Conservation (phyloP, 2,113 vertebrate genomes). For the Porphyrio hochstetteri region DNA sequence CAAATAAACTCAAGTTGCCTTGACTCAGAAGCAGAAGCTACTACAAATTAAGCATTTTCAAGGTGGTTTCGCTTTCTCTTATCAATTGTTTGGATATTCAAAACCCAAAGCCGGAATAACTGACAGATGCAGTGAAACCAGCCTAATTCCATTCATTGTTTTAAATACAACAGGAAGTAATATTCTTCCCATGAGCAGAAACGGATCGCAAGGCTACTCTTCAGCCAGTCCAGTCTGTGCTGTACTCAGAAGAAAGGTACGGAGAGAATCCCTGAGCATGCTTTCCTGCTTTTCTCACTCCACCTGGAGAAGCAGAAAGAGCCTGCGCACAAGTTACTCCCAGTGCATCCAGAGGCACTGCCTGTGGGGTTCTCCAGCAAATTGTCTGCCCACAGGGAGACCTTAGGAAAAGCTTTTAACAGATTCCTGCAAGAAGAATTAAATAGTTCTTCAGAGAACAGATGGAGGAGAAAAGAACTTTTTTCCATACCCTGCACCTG, state of each 20-base stretch:
- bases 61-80: background rate
- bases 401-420: slow-evolving; percentile 11
- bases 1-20: background rate
- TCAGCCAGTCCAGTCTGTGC: background rate
- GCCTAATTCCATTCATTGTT: background rate
- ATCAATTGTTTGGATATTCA: background rate
- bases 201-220: background rate
- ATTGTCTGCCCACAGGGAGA: slow-evolving; percentile 15
- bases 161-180: background rate
- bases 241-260: background rate
- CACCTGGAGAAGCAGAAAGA: background rate
- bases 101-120: background rate
- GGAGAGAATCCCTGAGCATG: background rate
- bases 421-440: slow-evolving; percentile 36
- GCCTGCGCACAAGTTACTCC: background rate
- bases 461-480: slow-evolving; percentile 20
- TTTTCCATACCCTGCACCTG: slow-evolving; percentile 49
- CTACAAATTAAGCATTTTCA: background rate
- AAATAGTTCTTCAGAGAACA: slow-evolving; percentile 36
- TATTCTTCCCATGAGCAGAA: background rate
- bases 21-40: slow-evolving; percentile 14
- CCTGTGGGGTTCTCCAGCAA: background rate
- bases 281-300: background rate
- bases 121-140: background rate
- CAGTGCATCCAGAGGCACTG: background rate